phyloP scores from a whole-genome alignment of 2,797 vertebrate genomes.

The Oreonectes daqikongensis region DNA sequence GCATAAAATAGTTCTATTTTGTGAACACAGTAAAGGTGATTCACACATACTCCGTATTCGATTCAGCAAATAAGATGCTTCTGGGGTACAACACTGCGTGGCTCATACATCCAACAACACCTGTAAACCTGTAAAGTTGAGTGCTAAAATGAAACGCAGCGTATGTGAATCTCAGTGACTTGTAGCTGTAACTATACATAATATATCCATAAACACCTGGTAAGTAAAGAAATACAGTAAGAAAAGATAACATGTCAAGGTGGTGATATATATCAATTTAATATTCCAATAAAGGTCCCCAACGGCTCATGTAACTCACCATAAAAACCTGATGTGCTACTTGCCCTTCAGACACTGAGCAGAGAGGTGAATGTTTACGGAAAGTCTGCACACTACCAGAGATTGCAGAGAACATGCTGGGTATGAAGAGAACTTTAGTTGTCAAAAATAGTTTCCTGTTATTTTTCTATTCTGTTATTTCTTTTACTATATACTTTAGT shows the following conservation, averaged over 20 bases:
- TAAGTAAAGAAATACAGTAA: background rate
- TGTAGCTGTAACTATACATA: background rate
- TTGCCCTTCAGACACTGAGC: slow-evolving; percentile 4
- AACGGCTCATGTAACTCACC: background rate
- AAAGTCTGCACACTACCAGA: background rate
- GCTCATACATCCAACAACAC: background rate
- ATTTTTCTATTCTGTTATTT: background rate
- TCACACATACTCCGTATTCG: background rate
- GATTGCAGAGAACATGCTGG: background rate
- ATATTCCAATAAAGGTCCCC: background rate
- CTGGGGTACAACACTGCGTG: background rate
- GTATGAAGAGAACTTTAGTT: no score
- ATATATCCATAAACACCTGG: background rate
- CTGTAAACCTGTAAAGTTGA: background rate
- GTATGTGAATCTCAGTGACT: background rate
- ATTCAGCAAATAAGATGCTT: background rate
- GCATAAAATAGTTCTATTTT: no score
- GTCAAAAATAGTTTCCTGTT: background rate
- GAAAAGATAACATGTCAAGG: background rate
- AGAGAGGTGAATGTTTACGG: background rate
- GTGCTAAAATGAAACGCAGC: background rate
- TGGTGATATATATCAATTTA: background rate
- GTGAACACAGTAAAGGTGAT: background rate
- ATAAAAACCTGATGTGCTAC: background rate
- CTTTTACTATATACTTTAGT: no score